phyloP scores from a whole-genome alignment of 2,797 vertebrate species.

The Dermochelys coriacea region DNA sequence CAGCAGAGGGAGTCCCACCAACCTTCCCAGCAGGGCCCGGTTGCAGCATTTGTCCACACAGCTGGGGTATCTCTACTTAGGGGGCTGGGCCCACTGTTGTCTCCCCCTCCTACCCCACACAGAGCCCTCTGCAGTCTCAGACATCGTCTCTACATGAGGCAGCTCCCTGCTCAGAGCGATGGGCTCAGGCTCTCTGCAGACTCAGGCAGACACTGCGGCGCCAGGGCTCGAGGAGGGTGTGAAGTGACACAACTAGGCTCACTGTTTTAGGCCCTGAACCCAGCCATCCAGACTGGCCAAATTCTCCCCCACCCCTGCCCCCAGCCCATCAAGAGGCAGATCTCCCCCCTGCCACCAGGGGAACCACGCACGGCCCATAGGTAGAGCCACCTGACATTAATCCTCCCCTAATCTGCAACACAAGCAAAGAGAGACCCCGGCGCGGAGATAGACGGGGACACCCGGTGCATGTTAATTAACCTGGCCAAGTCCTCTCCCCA shows the following conservation, averaged over 20 bases:
- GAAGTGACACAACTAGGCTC: background rate
- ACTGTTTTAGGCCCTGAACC: no score
- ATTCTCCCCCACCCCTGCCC: background rate
- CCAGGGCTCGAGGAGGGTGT: background rate
- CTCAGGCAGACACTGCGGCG: background rate
- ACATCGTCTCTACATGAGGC: rapidly evolving
- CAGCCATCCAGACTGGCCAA: background rate
- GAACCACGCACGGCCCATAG: rapidly evolving
- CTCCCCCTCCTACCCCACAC: background rate
- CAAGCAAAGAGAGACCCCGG: background rate
- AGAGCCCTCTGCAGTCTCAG: background rate
- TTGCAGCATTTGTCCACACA: background rate
- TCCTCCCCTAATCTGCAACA: background rate
- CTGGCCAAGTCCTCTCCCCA: background rate
- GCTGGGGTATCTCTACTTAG: background rate
- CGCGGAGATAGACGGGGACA: background rate
- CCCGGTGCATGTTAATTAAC: background rate
- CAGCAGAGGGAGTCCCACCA: no score
- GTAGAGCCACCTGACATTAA: background rate
- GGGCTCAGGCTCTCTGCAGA: background rate
- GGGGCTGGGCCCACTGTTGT: background rate
- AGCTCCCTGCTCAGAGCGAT: background rate
- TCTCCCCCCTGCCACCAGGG: background rate
- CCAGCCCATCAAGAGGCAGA: background rate
- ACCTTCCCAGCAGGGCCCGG: no score